phyloP scores from a whole-genome alignment of 2,888 invertebrate species.

The Phragmatobia fuliginosa region DNA sequence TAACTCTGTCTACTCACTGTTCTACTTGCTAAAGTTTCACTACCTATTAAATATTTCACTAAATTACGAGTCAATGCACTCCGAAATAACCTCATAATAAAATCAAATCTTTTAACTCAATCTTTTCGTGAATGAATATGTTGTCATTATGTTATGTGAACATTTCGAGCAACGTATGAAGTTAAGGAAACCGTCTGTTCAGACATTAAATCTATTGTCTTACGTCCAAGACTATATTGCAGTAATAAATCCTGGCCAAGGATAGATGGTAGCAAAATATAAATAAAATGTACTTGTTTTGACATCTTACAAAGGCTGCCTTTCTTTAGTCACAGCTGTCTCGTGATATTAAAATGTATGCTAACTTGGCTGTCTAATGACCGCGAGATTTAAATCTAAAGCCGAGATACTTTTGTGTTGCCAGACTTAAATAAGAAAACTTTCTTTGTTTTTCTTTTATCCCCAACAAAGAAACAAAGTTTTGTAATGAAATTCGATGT shows the following conservation, averaged over 20 bases:
- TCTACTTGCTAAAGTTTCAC: background rate
- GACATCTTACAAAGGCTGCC: constrained; percentile 65
- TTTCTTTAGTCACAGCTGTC: constrained; percentile 69
- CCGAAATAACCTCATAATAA: background rate
- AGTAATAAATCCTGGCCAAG: constrained; percentile 69
- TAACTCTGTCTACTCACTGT: background rate
- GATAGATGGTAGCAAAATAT: constrained; percentile 65
- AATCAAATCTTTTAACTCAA: constrained; percentile 13
- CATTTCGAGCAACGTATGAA: constrained; percentile 44
- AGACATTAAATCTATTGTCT: constrained; percentile 60
- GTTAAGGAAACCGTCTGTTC: constrained; percentile 57
- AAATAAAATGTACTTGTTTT: constrained; percentile 73
- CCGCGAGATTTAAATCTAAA: constrained; percentile 74
- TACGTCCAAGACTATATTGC: constrained; percentile 66
- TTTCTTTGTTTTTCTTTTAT: constrained; percentile 64
- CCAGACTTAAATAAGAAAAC: constrained; percentile 71
- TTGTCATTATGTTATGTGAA: constrained; percentile 31
- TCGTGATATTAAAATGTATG: constrained; percentile 79
- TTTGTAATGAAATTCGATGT: constrained; percentile 33
- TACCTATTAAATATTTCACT: too few species aligned
- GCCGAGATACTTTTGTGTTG: constrained; percentile 64
- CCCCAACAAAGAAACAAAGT: constrained; percentile 42
- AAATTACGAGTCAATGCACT: background rate
- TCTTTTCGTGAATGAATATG: constrained; percentile 24
- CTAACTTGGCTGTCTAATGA: constrained; percentile 76